Evolutionary conservation across 2,888 invertebrate genomes (phyloP).

Genomic region (Tipula confusa): DNA sequence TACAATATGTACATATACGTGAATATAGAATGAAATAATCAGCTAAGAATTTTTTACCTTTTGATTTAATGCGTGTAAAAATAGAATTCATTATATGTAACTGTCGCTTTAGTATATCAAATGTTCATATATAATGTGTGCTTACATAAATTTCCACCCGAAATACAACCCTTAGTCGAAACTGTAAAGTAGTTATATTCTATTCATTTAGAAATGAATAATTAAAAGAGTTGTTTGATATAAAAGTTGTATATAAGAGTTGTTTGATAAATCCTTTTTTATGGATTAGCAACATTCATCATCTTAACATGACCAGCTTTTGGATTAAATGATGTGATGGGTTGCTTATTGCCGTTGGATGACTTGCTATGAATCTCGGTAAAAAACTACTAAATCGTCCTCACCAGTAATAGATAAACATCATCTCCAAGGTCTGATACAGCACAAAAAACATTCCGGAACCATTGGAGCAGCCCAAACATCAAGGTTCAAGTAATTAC

Average conservation of each 20-base stretch:
- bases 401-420: too few species aligned
- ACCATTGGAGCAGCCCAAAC: too few species aligned
- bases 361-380: too few species aligned
- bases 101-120: neutral
- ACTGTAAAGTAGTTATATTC: neutral
- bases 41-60: neutral
- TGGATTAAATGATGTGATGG: too few species aligned
- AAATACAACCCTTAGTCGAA: neutral
- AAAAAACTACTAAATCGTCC: too few species aligned
- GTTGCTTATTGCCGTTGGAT: too few species aligned
- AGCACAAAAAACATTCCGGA: too few species aligned
- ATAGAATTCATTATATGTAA: neutral
- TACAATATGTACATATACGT: neutral
- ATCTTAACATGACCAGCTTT: neutral
- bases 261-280: neutral
- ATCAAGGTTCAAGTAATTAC: too few species aligned
- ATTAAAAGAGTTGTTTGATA: neutral
- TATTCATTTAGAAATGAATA: neutral
- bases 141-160: neutral
- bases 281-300: neutral
- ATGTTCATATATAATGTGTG: neutral
- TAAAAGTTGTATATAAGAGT: neutral
- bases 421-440: too few species aligned
- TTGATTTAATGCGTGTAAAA: neutral
- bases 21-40: neutral